Percentiles rank a stretch among this genome's conserved stretches.
Evolutionary conservation across 2,113 vertebrate species (phyloP).

Genomic region (Deroptyus accipitrinus): DNA sequence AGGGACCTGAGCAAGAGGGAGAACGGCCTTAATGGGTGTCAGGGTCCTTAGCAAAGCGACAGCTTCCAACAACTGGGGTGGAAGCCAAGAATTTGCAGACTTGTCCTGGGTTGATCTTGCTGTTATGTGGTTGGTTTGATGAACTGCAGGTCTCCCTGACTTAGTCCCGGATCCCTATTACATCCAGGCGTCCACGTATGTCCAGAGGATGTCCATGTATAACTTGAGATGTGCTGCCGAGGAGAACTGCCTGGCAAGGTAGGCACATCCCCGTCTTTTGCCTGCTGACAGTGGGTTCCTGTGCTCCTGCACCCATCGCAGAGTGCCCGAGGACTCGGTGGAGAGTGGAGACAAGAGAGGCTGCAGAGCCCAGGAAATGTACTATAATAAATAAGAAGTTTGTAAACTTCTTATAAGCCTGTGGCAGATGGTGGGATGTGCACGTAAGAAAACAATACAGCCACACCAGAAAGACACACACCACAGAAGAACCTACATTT

Average conservation of each 20-base stretch:
- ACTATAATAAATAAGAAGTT: background rate
- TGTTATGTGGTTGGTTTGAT: conserved; percentile 56
- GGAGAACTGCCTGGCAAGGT: conserved; percentile 95
- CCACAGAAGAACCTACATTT: background rate
- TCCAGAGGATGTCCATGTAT: conserved; percentile 94
- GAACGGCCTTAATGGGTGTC: background rate
- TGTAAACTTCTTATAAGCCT: background rate
- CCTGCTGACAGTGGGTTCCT: background rate
- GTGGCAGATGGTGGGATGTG: background rate
- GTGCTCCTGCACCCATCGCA: background rate
- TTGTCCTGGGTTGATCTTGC: conserved; percentile 50
- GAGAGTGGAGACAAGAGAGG: background rate
- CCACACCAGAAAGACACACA: background rate
- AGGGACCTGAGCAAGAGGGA: background rate
- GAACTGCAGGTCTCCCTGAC: conserved; percentile 90
- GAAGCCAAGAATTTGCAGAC: conserved; percentile 1
- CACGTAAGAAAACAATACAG: background rate
- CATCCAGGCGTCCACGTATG: conserved; percentile 90
- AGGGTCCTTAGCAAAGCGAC: background rate
- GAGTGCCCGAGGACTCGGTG: background rate
- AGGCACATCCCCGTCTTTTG: background rate
- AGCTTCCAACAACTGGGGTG: background rate
- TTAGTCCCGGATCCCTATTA: conserved; percentile 93
- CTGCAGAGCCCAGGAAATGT: background rate
- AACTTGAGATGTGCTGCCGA: conserved; percentile 93